Evolutionary conservation across 2,888 invertebrate species (phyloP), one percentile per base, ranked within the genome.

Genomic region (Netelia virgata): DNA sequence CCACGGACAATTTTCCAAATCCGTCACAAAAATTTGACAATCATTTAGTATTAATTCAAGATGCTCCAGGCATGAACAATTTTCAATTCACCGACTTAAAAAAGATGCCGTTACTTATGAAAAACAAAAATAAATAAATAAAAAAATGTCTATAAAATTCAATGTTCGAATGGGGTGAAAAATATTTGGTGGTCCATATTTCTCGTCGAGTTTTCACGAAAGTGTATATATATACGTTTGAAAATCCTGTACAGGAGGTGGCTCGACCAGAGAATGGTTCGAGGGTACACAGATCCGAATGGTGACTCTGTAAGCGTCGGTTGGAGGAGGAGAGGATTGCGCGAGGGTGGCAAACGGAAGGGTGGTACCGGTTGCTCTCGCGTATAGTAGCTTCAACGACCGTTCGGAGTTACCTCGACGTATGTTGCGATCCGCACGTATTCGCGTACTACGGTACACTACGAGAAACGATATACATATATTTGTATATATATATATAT

Each of bases 401-500:
- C 63, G 23, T 57, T 14, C 43, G 41, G 61, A 66, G 79, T 73
- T 68, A 57, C 70, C 73, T 36, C 77, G 82, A 77, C 82, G 73
- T 82, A 82, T 82, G 82, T 77, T 77, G 66, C 72, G 50, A 77
- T 77, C 66, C 66, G 43, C 50, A 23, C 66, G 68, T 63, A 81
- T 74, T 82, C 82, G 11, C 66, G 57, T 61, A 11, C 61, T 43
- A 66, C 47, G 47, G 36, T 36, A n/a, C 53, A n/a, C 53, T 53
- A 53, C 53, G 16, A 53, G 53, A 14, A 16, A 18, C 16, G 18
- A 59, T 53, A 53, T 16, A 53, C 53, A 16, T 18, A 63, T 47
- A 53, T 28, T 28, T 28, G 28, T 28, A 28, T 28, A 50, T 47
- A 69, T n/a, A 69, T 68, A 57, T 68, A 68, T 57, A 68, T 20